Conservation (phyloP, 1,140 invertebrate species). For the Himalopsyche phryganea region DNA sequence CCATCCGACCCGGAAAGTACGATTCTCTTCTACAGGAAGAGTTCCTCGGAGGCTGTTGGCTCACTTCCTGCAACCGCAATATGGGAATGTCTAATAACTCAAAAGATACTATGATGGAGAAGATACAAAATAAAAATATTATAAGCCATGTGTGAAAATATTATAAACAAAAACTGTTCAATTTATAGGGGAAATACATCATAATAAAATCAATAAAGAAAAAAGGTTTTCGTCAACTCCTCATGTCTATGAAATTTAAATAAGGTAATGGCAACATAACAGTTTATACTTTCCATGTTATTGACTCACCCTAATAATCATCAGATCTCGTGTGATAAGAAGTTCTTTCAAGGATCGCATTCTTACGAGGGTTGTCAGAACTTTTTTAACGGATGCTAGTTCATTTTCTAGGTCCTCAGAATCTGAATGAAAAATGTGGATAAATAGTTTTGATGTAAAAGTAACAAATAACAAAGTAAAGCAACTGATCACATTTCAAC, state of each 20-base stretch:
- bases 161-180: no score
- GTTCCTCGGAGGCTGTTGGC: not conserved
- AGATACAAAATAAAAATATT: not conserved
- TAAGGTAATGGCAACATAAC: no score
- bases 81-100: not conserved
- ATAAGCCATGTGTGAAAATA: not conserved
- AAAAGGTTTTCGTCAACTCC: no score
- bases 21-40: not conserved
- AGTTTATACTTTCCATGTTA: no score
- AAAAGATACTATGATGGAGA: not conserved
- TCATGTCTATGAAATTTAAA: no score
- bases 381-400: not conserved
- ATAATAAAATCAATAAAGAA: no score
- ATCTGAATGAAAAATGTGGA: no score
- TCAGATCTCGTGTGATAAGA: conserved; percentile 3
- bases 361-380: conserved; percentile 8
- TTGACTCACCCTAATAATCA: conserved; percentile 10
- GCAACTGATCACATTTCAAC: no score
- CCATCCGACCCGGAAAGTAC: not conserved
- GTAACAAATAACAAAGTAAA: no score
- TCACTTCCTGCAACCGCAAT: not conserved
- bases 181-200: no score
- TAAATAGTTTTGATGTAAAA: no score
- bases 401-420: not conserved
- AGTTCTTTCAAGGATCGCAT: not conserved